phyloP scores from a whole-genome alignment of 2,113 vertebrate genomes.

The Fukomys damarensis region DNA sequence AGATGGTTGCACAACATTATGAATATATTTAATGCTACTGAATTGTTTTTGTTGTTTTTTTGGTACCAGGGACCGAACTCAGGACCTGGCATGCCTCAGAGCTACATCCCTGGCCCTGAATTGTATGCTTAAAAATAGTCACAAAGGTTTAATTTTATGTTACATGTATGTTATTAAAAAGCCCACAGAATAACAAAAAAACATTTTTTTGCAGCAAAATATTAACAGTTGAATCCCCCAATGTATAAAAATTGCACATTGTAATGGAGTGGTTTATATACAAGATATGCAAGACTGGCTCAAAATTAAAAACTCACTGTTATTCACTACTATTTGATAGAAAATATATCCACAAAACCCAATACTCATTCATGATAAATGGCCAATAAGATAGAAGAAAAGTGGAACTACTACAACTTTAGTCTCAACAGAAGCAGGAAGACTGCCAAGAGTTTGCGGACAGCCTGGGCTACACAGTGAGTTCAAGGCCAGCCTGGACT shows the following conservation, averaged over 20 bases:
- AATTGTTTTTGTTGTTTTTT: neutral
- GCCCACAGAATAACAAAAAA: neutral
- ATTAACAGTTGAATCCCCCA: neutral
- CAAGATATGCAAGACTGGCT: neutral
- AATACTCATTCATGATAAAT: neutral
- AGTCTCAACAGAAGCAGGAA: neutral
- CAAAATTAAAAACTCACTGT: neutral
- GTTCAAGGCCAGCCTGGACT: too few species aligned
- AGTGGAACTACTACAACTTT: neutral
- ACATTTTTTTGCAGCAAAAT: neutral
- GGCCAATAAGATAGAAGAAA: neutral
- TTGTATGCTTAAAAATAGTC: neutral
- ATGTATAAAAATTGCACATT: neutral
- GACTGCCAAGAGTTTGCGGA: too few species aligned
- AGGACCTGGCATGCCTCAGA: too few species aligned
- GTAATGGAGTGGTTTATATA: neutral
- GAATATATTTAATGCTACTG: slow-evolving; percentile 1
- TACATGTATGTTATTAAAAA: neutral
- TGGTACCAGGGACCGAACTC: too few species aligned
- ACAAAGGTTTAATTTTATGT: neutral
- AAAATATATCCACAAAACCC: neutral
- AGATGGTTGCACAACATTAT: neutral
- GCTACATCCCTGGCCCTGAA: too few species aligned
- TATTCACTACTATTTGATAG: neutral
- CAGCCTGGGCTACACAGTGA: too few species aligned